Evolutionary conservation across 2,888 invertebrate genomes (phyloP).

Genomic region (Plutella xylostella): DNA sequence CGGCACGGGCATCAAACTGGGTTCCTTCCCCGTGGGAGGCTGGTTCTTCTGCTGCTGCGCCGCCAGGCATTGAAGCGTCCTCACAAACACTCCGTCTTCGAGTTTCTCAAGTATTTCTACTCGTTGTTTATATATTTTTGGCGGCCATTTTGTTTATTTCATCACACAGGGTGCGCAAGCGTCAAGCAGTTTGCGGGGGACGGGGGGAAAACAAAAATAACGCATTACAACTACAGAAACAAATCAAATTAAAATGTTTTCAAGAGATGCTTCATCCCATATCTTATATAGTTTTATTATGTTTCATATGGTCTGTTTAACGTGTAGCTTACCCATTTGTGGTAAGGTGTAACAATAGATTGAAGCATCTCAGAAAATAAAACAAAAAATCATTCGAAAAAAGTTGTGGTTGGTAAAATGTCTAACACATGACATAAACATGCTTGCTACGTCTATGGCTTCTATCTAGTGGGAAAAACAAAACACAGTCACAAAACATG

Average conservation of each 20-base stretch:
- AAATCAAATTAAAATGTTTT: slow-evolving; percentile 4
- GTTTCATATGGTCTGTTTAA: too few relatives aligned
- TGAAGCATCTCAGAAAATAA: slow-evolving; percentile 10
- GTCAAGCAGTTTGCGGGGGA: slow-evolving; percentile 59
- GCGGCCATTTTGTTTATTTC: slow-evolving; percentile 39
- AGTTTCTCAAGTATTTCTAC: slow-evolving; percentile 61
- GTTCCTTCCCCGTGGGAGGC: slow-evolving; percentile 75
- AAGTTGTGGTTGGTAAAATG: slow-evolving; percentile 66
- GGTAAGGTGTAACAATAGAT: too few relatives aligned
- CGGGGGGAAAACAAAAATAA: slow-evolving; percentile 62
- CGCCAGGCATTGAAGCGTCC: slow-evolving; percentile 67
- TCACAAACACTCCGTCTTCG: slow-evolving; percentile 66
- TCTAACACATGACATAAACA: slow-evolving; percentile 48
- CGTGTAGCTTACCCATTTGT: too few relatives aligned
- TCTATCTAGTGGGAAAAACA: slow-evolving; percentile 19
- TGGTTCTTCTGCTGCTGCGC: slow-evolving; percentile 64
- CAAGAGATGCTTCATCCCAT: background rate
- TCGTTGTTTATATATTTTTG: too few relatives aligned
- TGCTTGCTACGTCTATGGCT: slow-evolving; percentile 63
- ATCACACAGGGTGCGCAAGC: slow-evolving; percentile 65
- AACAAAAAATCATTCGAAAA: slow-evolving; percentile 24
- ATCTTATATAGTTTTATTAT: background rate
- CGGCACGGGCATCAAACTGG: slow-evolving; percentile 94
- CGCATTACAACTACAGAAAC: slow-evolving; percentile 70
- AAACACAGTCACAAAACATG: slow-evolving; percentile 29